These are phyloP conservation scores for Sebastes vulpes DNA, from an alignment of 2,797 vertebrate genomes.

Conservation along the genomic window DNA sequence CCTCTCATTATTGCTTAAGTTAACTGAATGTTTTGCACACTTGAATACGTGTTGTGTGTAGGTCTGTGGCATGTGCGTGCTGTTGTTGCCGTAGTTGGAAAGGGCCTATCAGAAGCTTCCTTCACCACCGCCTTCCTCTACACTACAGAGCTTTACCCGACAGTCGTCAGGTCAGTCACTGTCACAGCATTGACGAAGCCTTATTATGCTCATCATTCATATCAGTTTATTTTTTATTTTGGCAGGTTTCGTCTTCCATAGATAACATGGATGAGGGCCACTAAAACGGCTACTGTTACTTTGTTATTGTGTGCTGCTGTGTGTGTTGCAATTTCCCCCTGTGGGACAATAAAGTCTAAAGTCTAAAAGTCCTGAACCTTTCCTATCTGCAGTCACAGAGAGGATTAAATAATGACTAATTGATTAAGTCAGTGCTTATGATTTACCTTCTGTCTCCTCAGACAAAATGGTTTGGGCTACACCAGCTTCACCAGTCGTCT, in stretches of 20 bases:
- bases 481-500: conserved; percentile 85
- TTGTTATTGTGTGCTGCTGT: no score
- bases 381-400: neutral
- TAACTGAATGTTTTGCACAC: neutral
- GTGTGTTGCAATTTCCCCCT: no score
- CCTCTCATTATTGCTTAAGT: neutral
- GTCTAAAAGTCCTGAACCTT: neutral
- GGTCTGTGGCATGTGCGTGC: conserved; percentile 79
- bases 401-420: no score
- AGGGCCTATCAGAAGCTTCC: conserved; percentile 90
- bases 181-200: neutral
- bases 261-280: no score
- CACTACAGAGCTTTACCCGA: conserved; percentile 91
- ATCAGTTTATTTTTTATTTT: no score
- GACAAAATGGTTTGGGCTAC: conserved; percentile 91
- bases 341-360: no score
- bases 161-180: conserved; percentile 87
- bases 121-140: conserved; percentile 89
- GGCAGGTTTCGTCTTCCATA: no score
- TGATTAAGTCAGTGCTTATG: neutral
- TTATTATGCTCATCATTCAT: neutral
- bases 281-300: neutral
- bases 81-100: conserved; percentile 83
- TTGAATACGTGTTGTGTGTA: conserved; percentile 27
- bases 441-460: conserved; percentile 51